Base-by-base conservation (phyloP, 2,797 vertebrate genomes). In the Mastacembelus armatus region DNA sequence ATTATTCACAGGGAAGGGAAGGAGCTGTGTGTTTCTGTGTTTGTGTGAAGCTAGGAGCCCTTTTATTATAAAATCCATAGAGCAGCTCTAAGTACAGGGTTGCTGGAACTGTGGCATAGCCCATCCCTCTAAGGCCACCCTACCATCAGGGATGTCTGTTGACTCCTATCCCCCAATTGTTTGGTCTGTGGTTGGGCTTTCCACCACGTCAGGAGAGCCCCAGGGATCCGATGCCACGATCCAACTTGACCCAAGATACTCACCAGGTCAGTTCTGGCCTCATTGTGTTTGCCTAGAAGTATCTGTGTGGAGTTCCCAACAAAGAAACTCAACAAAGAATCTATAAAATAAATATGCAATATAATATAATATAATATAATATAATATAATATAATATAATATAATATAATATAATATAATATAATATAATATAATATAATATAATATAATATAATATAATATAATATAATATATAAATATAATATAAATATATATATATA, bases 61-160 rank as follows among this genome's bases (percentile, higher is more conserved):
- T 92, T 90, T 92, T 88, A 92, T 92, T 92, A 92, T 89, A 71
- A 85, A 84, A 89, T 92, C 89, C 80, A 87, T 83, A 54, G 66
- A 85, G 86, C 82, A 84, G 69, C 81, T 82, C 71, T 92, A 93
- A 94, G 76, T 91, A 90, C 84, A 90, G 91, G 89, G 86, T 87
- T 91, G 73, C 73, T 66, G 77, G 64, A 90, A 73, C 76, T 83
- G 83, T 79, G 89, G 90, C 47, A 32, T 48, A 80, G 83, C 71
- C 85, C 86, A 74, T 87, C 83, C 85, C 62, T 90, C 88, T 89
- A 75, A 70, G 67, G 84, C 81, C 77, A 83, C 85, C 81, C 89
- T 86, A 83, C 74, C 81, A 87, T 91, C 85, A 91, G 54, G 57
- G 79, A 85, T 75, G 82, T 66, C 75, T 85, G 82, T 88, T 61